Percentiles rank a stretch among this genome's conserved stretches.
These are phyloP conservation scores for Latrodectus geometricus DNA, from an alignment of 1,140 invertebrate genomes.

Conservation along the genomic window DNA sequence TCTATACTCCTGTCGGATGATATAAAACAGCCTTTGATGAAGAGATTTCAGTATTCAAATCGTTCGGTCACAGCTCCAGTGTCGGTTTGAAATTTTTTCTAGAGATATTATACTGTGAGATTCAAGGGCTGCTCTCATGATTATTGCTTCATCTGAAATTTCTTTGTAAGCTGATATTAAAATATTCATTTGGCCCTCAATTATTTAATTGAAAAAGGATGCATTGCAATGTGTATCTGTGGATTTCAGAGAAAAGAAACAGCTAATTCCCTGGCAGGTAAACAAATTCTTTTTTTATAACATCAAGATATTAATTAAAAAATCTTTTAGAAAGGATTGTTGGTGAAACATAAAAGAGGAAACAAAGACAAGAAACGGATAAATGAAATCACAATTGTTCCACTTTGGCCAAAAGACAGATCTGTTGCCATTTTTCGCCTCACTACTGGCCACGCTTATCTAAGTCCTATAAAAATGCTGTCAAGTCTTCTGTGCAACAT, in stretches of 20 bases:
- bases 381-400: not conserved
- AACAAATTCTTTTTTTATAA: not conserved
- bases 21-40: conserved; percentile 9
- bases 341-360: conserved; percentile 3
- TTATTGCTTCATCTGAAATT: not conserved
- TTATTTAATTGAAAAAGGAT: conserved; percentile 1
- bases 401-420: not conserved
- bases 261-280: not conserved
- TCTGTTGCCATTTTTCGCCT: not conserved
- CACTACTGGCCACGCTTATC: not conserved
- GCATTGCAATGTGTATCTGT: not conserved
- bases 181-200: not conserved
- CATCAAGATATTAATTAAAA: not conserved
- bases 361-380: conserved; percentile 5
- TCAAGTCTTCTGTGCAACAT: too few relatives aligned
- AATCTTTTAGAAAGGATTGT: not conserved
- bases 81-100: not conserved
- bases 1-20: not conserved
- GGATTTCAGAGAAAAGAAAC: not conserved
- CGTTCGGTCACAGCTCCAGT: not conserved
- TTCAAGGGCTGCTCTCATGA: not conserved
- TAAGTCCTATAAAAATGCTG: too few relatives aligned
- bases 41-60: conserved; percentile 15
- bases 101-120: not conserved
- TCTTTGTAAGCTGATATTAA: not conserved